These are phyloP conservation scores for Anagrus nilaparvatae DNA, from an alignment of 1,140 invertebrate genomes.

Conservation along the genomic window DNA sequence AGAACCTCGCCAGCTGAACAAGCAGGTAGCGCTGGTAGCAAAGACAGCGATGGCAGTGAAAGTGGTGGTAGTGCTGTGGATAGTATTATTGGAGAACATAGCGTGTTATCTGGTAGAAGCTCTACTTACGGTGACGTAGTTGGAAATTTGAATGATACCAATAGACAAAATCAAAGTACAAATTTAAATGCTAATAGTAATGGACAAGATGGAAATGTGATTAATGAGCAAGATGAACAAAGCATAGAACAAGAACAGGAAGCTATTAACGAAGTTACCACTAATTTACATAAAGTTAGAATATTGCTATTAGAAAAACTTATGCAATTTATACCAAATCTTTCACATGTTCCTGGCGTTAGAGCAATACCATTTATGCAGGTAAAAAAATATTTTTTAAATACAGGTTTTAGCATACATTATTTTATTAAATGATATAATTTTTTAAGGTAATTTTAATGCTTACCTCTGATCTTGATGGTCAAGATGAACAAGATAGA, in stretches of 20 bases:
- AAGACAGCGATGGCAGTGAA: conserved; percentile 77
- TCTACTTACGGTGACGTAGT: conserved; percentile 74
- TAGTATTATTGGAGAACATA: conserved; percentile 79
- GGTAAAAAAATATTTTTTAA: conserved; percentile 40
- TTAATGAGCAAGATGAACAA: conserved; percentile 26
- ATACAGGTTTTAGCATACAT: not conserved
- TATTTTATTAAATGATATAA: conserved; percentile 8
- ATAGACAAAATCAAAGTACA: not conserved
- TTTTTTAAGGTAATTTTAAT: conserved; percentile 67
- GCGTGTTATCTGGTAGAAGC: conserved; percentile 73
- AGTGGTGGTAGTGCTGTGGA: conserved; percentile 83
- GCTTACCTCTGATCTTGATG: conserved; percentile 82
- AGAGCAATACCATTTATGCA: conserved; percentile 84
- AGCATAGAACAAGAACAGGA: conserved; percentile 30
- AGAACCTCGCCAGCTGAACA: conserved; percentile 82
- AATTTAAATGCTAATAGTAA: conserved; percentile 9
- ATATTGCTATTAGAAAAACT: conserved; percentile 49
- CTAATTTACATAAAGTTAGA: conserved; percentile 43
- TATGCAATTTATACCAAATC: conserved; percentile 50
- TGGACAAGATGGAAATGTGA: conserved; percentile 33
- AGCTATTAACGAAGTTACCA: conserved; percentile 28
- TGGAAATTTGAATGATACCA: conserved; percentile 16
- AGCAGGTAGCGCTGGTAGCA: conserved; percentile 60
- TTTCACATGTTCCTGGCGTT: conserved; percentile 60
- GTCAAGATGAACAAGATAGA: conserved; percentile 68